phyloP scores from a whole-genome alignment of 2,888 invertebrate genomes.

The Blera fallax region DNA sequence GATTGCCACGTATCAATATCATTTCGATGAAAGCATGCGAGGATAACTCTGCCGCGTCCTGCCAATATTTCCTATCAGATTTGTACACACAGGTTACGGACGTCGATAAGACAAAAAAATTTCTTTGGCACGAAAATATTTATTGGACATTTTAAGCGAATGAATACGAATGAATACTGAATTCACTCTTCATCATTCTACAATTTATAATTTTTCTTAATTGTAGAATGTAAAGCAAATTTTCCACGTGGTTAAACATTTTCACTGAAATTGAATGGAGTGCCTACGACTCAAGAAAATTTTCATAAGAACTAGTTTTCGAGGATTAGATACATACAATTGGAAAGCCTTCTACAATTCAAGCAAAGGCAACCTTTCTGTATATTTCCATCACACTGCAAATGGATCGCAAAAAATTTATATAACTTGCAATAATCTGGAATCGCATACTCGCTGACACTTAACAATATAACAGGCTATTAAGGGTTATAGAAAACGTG shows the following conservation, averaged over 20 bases:
- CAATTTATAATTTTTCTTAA: not conserved
- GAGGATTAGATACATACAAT: not conserved
- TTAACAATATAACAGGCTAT: not conserved
- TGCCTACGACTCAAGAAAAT: not conserved
- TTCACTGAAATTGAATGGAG: not conserved
- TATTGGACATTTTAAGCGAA: too few species aligned
- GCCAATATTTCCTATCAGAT: too few species aligned
- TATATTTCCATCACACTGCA: not conserved
- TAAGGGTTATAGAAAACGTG: slow-evolving; percentile 8
- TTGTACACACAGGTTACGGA: too few species aligned
- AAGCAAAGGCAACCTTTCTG: too few species aligned
- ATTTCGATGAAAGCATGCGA: too few species aligned
- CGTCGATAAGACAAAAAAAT: too few species aligned
- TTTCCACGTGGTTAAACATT: not conserved
- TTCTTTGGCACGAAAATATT: too few species aligned
- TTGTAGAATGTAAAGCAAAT: not conserved
- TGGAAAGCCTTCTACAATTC: not conserved
- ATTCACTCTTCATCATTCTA: too few species aligned
- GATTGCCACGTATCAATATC: too few species aligned
- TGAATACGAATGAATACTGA: too few species aligned
- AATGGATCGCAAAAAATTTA: not conserved
- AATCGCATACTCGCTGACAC: not conserved
- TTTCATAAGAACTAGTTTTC: not conserved
- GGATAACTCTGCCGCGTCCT: too few species aligned
- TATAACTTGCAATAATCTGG: not conserved